Percentiles rank a stretch among this genome's conserved stretches.
Evolutionary conservation across 2,888 invertebrate genomes (phyloP).

Genomic region (Leptinotarsa tumamoca): DNA sequence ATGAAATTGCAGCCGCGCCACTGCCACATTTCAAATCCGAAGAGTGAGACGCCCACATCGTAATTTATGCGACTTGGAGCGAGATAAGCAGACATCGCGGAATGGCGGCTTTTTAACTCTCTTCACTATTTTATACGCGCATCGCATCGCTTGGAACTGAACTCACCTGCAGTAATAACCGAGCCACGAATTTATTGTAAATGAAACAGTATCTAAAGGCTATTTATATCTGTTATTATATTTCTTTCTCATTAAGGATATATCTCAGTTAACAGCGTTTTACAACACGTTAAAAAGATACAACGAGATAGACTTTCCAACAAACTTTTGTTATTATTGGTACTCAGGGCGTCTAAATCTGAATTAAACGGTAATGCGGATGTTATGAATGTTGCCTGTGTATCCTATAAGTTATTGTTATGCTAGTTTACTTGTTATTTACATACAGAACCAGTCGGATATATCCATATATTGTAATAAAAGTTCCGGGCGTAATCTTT

Average conservation of each 20-base stretch:
- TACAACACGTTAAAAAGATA: constrained; percentile 46
- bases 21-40: constrained; percentile 20
- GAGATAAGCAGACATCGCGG: constrained; percentile 40
- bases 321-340: constrained; percentile 49
- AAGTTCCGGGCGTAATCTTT: constrained; percentile 33
- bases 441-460: constrained; percentile 40
- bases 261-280: constrained; percentile 59
- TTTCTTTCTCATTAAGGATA: constrained; percentile 63
- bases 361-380: constrained; percentile 48
- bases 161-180: constrained; percentile 61
- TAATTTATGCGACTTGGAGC: constrained; percentile 42
- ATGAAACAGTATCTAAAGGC: constrained; percentile 65
- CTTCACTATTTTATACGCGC: constrained; percentile 11
- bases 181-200: constrained; percentile 62
- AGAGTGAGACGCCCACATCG: constrained; percentile 46
- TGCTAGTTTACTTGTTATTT: constrained; percentile 44
- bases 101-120: constrained; percentile 29
- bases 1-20: constrained; percentile 21
- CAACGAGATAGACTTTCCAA: constrained; percentile 44
- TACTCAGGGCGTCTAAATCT: constrained; percentile 47
- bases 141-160: constrained; percentile 51
- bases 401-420: constrained; percentile 45
- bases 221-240: constrained; percentile 64
- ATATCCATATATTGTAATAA: constrained; percentile 41
- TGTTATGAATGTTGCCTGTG: constrained; percentile 42